Evolutionary conservation across 2,797 vertebrate genomes (phyloP).

Genomic region (Myiothlypis chrysogaster): DNA sequence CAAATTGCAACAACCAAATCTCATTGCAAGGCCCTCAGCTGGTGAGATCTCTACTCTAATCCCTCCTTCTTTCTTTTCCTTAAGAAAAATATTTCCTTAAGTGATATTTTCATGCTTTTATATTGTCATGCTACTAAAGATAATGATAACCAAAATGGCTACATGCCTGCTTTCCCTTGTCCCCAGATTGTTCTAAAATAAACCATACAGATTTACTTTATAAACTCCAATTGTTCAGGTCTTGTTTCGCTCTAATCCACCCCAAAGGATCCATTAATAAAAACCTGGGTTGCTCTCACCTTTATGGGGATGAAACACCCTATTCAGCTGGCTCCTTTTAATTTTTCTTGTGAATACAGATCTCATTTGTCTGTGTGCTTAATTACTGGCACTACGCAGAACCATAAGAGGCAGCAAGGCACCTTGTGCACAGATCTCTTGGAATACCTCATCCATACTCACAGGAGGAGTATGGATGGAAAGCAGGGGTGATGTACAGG

Average conservation of each 20-base stretch:
- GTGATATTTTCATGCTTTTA: neutral
- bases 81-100: neutral
- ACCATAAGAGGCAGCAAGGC: fast-evolving
- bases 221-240: fast-evolving
- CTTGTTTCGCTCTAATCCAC: neutral
- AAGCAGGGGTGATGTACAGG: neutral
- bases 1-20: neutral
- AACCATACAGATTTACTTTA: neutral
- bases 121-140: neutral
- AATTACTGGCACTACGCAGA: neutral
- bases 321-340: neutral
- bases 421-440: neutral
- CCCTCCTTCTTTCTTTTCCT: neutral
- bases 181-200: neutral
- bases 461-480: neutral
- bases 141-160: neutral
- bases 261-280: neutral
- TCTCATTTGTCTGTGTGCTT: neutral
- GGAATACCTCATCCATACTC: neutral
- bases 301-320: no score
- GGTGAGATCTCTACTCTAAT: neutral
- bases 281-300: neutral
- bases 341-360: neutral
- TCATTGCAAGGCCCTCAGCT: neutral
- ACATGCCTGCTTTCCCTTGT: neutral